Evolutionary conservation across 2,888 invertebrate genomes (phyloP), one percentile per base, ranked within the genome.

Genomic region (Chydorus sphaericus): DNA sequence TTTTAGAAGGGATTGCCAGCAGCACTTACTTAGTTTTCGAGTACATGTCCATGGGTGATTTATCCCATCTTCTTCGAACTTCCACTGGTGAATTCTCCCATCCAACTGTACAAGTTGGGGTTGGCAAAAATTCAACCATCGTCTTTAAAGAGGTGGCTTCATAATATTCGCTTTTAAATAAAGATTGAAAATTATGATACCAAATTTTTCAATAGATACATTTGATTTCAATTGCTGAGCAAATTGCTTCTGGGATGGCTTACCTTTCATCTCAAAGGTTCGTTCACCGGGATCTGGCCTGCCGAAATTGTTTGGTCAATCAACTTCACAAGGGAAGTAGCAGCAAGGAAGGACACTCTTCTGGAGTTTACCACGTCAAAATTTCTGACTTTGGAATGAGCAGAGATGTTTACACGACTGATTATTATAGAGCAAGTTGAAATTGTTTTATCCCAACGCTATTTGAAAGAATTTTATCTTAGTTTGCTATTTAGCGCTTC

Each of bases 341-440:
- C n/a, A n/a, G n/a, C n/a, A n/a, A n/a, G n/a, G n/a, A n/a, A n/a
- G n/a, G n/a, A n/a, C n/a, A n/a, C n/a, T n/a, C n/a, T n/a, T n/a
- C n/a, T n/a, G n/a, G n/a, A n/a, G 78, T 80, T 44, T 77, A 88
- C 38, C 74, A 79, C 0, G 86, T 92, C 4, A 93, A 93, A 74
- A 91, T 94, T 54, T 87, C 91, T 0, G 91, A 92, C 70, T 92
- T 93, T 66, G 92, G 91, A 44, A 82, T 91, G 80, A 87, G 89
- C 56, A 73, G 91, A 48, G 85, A 88, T 66, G 82, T 87, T 8
- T 90, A 92, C 71, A 88, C 89, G 0, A 85, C 86, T 64, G 90
- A 91, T 69, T 92, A 92, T 69, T 91, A 90, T 70, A 85, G 85
- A 76, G 82, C 84, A 52, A 50, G 20, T 8, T 18, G 16, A 7